Percentiles rank a stretch among this genome's conserved stretches.
Evolutionary conservation across 2,113 vertebrate genomes (phyloP).

Genomic region (Bungarus multicinctus): DNA sequence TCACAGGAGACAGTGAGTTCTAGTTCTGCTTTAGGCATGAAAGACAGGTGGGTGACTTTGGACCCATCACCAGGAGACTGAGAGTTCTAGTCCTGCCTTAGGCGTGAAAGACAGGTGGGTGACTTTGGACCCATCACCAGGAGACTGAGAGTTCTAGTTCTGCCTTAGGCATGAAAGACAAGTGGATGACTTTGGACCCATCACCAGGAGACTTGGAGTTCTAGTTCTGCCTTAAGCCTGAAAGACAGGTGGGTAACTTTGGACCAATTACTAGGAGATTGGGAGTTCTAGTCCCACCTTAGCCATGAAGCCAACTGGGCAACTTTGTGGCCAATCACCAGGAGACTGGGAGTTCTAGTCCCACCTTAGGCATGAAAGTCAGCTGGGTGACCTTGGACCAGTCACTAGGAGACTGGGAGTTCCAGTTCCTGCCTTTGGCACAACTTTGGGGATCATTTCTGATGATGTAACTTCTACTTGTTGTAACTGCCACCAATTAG

Average conservation of each 20-base stretch:
- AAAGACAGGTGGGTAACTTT: background rate
- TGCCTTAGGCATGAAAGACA: no score
- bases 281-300: no score
- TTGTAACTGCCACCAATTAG: background rate
- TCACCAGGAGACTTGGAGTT: accelerated
- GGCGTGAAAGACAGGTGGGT: no score
- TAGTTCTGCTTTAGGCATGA: no score
- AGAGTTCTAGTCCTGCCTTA: no score
- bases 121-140: no score
- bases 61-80: background rate
- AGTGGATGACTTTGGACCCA: no score
- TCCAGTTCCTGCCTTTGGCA: background rate
- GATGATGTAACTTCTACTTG: background rate
- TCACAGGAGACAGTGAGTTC: background rate
- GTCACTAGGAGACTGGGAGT: background rate
- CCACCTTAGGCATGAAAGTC: background rate
- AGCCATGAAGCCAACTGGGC: no score
- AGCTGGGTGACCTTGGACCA: background rate
- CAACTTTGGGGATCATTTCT: background rate
- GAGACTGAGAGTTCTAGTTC: no score
- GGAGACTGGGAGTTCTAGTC: background rate
- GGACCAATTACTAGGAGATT: background rate
- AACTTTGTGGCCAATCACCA: background rate
- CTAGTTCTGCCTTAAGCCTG: background rate
- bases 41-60: background rate